Evolutionary conservation across 2,888 invertebrate genomes (phyloP).

Genomic region (Aricia artaxerxes): DNA sequence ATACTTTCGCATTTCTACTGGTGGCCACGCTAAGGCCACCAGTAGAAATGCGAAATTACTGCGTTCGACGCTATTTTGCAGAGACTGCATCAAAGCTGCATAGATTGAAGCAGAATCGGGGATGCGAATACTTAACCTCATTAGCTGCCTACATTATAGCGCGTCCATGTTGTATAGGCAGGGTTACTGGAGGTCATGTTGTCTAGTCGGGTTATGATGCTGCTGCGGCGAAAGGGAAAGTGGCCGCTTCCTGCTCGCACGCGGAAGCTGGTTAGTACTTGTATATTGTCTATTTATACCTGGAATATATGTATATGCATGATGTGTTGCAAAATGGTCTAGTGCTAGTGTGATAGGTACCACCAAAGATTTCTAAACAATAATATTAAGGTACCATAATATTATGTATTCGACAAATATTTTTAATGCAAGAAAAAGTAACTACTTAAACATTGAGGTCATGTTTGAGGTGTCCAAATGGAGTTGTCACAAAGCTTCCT

Average conservation of each 20-base stretch:
- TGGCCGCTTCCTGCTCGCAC: conserved; percentile 76
- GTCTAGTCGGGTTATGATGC: conserved; percentile 64
- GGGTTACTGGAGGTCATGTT: conserved; percentile 39
- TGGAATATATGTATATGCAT: not conserved
- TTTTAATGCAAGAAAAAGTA: too few relatives aligned
- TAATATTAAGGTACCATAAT: too few relatives aligned
- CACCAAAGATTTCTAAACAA: too few relatives aligned
- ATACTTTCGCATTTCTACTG: too few relatives aligned
- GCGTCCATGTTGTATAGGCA: conserved; percentile 49
- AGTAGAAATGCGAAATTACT: too few relatives aligned
- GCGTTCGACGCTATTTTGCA: not conserved
- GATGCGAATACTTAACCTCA: conserved; percentile 67
- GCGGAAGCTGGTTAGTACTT: conserved; percentile 68
- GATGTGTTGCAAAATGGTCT: not conserved
- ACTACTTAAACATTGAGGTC: too few relatives aligned
- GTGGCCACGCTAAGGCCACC: too few relatives aligned
- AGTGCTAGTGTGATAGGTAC: too few relatives aligned
- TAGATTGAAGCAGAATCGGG: not conserved
- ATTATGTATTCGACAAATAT: too few relatives aligned
- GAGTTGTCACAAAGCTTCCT: too few relatives aligned
- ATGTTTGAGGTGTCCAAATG: too few relatives aligned
- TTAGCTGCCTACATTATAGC: conserved; percentile 72
- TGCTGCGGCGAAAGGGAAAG: conserved; percentile 80
- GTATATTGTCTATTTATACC: conserved; percentile 34
- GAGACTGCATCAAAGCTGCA: not conserved